A percentile compares a stretch with the other conserved stretches of the same genome.
Evolutionary conservation across 1,140 invertebrate species (phyloP).

Genomic region (Coelopa frigida): DNA sequence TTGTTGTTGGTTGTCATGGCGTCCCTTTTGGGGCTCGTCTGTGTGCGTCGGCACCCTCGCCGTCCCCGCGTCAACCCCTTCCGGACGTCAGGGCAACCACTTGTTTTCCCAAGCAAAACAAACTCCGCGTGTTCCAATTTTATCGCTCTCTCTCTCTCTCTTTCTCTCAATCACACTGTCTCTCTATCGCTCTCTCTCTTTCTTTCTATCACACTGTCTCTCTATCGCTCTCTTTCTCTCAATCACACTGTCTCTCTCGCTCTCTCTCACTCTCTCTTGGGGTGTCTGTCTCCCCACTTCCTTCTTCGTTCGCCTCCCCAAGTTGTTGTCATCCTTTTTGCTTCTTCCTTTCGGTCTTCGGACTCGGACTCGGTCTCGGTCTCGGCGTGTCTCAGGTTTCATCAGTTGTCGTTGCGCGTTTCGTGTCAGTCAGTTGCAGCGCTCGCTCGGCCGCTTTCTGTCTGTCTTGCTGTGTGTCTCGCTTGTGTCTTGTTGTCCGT

Average conservation of each 20-base stretch:
- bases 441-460: slow-evolving; percentile 5
- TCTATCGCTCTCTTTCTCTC: slow-evolving; percentile 7
- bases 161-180: not conserved
- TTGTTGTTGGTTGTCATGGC: too few relatives aligned
- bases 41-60: too few relatives aligned
- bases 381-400: too few relatives aligned
- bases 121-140: slow-evolving; percentile 6
- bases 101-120: slow-evolving; percentile 43
- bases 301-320: not conserved
- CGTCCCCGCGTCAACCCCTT: slow-evolving; percentile 8
- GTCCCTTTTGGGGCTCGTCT: too few relatives aligned
- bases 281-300: not conserved
- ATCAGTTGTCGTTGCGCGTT: too few relatives aligned
- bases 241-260: not conserved
- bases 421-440: too few relatives aligned
- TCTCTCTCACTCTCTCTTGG: not conserved
- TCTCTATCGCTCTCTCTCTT: not conserved
- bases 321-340: too few relatives aligned
- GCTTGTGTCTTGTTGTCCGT: too few relatives aligned
- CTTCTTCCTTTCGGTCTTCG: too few relatives aligned
- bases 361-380: too few relatives aligned
- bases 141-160: slow-evolving; percentile 1
- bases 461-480: not conserved
- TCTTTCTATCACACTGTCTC: slow-evolving; percentile 3
- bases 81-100: slow-evolving; percentile 40